Evolutionary conservation across 2,797 vertebrate species (phyloP), one percentile per base, ranked within the genome.

Genomic region (Diplodus puntazzo): DNA sequence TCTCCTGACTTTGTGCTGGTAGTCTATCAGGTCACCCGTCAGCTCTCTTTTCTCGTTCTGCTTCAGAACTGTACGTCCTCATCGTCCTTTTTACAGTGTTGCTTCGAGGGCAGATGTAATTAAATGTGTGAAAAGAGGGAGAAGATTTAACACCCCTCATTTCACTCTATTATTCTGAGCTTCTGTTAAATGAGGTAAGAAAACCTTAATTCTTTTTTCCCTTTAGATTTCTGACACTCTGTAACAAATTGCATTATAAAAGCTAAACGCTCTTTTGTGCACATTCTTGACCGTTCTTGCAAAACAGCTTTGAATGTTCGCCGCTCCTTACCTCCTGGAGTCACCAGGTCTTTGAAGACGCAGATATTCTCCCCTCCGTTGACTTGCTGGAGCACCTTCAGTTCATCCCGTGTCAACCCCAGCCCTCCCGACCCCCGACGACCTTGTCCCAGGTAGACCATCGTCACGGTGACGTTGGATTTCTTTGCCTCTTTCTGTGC

Each of bases 321-420:
- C 3, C 70, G 45, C 18, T 58, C 88, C 48, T 25, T 93, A 96
- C 96, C 96, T 94, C 96, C 95, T 62, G 92, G 83, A 57, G 80
- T 87, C 57, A 96, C 82, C 58, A 90, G 76, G 57, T 94, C 95
- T 83, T 95, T 96, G 88, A 95, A 97, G 63, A 96, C 95, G 39
- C 95, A 95, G 64, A 96, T 85, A 60, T 96, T 96, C 84, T 96
- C 95, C 12, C 96, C 96, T 79, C 96, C 95, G 18, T 94, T 96
- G 82, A 94, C 91, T 79, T 96, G 96, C 84, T 97, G 96, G 46
- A 96, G 92, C 0, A 97, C 90, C 79, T 94, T 95, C 65, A 97
- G 92, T 65, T 96, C 96, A 71, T 96, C 96, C 23, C 66, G 91
- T 20, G 71, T 69, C 0, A 77, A 78, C 57, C 72, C 69, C 16